Base-by-base conservation (phyloP, 2,113 vertebrate genomes). In the Channa maculata region DNA sequence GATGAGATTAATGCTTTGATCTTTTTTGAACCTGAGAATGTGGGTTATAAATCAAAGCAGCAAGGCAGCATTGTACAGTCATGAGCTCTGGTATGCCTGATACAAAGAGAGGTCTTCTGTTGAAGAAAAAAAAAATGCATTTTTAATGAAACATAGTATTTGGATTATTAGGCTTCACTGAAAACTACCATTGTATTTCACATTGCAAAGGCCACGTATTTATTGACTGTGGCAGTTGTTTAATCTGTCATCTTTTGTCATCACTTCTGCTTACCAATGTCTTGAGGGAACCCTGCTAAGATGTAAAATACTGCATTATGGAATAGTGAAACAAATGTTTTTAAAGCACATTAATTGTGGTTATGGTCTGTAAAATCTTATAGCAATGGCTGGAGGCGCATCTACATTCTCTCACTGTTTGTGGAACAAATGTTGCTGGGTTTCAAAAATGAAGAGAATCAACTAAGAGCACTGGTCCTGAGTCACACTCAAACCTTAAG, bases 381-480 rank as follows among this genome's bases (percentile, higher is more conserved):
- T 44, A 85, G 82, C 12, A 54, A 61, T 3, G 53, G 68, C 60
- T 85, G 82, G 82, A 77, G 69, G n/a, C 73, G 60, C 10, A 80
- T 80, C 65, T 50, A 73, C 69, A 77, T 61, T 39, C 59, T 85
- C 1, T 9, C 77, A 6, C 44, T 85, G 59, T 85, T 85, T 80
- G 82, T 69, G 59, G 82, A 85, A 10, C 82, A 85, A 69, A 65
- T 85, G 77, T 24, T 85, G 43, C 34, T 85, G 64, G 77, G 69
- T 69, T 65, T 85, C 24, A 48, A 43, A 14, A n/a, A 24, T 70
- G 68, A 73, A 9, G 63, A 76, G 36, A 63, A 2, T 39, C 52
- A 69, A 11, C 60, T 85, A 13, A 74, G 61, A 37, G 5, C 4
- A 3, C 24, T 85, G 33, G 11, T 77, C 38, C 0, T 61, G 34